Percentiles rank a stretch among this genome's conserved stretches.
phyloP scores from a whole-genome alignment of 2,797 vertebrate genomes.

The Leptoclinus maculatus region DNA sequence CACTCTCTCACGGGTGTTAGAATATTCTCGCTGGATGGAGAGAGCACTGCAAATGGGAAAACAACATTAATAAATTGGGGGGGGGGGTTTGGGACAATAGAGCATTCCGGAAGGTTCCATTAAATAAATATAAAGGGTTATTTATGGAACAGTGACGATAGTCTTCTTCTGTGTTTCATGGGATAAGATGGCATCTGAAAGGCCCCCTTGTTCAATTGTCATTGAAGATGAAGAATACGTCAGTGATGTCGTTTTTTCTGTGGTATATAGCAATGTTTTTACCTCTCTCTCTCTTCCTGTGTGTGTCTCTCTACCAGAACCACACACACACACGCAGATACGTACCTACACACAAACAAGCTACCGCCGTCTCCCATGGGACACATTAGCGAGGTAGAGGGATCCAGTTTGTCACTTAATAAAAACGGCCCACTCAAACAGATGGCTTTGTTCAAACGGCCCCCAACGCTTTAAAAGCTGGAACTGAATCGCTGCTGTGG shows the following conservation, averaged over 20 bases:
- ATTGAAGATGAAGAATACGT: slow-evolving; percentile 52
- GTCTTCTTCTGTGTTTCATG: slow-evolving; percentile 37
- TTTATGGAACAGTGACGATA: slow-evolving; percentile 48
- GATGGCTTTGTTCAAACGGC: slow-evolving; percentile 78
- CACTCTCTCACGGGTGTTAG: slow-evolving; percentile 46
- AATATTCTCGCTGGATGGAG: slow-evolving; percentile 45
- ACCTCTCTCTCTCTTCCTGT: slow-evolving; percentile 6
- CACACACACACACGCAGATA: neutral
- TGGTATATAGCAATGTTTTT: slow-evolving; percentile 33
- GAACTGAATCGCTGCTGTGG: slow-evolving; percentile 62
- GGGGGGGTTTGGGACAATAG: slow-evolving; percentile 36
- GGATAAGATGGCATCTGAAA: slow-evolving; percentile 54
- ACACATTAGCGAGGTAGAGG: slow-evolving; percentile 76
- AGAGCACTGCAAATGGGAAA: slow-evolving; percentile 26
- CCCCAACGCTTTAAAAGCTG: slow-evolving; percentile 68
- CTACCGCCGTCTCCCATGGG: slow-evolving; percentile 60
- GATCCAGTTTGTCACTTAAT: slow-evolving; percentile 84
- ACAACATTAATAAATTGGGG: slow-evolving; percentile 60
- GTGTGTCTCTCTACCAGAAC: slow-evolving; percentile 16
- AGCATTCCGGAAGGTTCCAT: slow-evolving; percentile 49
- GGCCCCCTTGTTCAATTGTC: slow-evolving; percentile 52
- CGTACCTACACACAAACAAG: slow-evolving; percentile 33
- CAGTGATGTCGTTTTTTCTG: slow-evolving; percentile 10
- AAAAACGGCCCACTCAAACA: slow-evolving; percentile 80
- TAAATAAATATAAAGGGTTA: slow-evolving; percentile 64